Conservation (phyloP, 2,888 invertebrate genomes). For the Epinotia nisella region DNA sequence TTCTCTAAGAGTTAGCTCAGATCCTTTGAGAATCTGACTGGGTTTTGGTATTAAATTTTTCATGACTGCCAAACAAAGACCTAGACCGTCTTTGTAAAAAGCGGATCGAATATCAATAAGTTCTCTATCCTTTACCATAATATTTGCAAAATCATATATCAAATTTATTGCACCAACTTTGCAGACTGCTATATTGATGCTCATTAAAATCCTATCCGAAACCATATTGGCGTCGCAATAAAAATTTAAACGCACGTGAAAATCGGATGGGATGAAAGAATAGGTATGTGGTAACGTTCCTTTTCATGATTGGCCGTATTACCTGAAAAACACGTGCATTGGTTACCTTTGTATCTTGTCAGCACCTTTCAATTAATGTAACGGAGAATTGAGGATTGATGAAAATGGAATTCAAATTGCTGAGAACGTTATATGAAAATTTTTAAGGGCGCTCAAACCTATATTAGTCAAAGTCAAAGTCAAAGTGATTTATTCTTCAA, state of each 20-base stretch:
- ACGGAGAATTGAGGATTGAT: constrained; percentile 59
- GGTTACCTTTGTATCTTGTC: constrained; percentile 71
- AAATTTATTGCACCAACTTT: neutral
- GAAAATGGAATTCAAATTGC: constrained; percentile 55
- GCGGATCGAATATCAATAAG: neutral
- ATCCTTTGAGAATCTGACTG: constrained; percentile 70
- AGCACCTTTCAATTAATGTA: constrained; percentile 70
- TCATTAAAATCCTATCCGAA: constrained; percentile 34
- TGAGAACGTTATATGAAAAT: constrained; percentile 46
- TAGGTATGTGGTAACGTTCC: constrained; percentile 53
- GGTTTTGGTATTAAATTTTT: constrained; percentile 75
- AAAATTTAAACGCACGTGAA: constrained; percentile 37
- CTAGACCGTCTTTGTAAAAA: constrained; percentile 2
- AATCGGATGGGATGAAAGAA: constrained; percentile 49
- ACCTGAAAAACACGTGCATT: constrained; percentile 73
- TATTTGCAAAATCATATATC: constrained; percentile 17
- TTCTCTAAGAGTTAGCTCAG: constrained; percentile 75
- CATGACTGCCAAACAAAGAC: constrained; percentile 66
- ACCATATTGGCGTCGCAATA: constrained; percentile 34
- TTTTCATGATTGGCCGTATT: constrained; percentile 72
- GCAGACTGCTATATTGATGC: constrained; percentile 15
- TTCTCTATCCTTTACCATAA: neutral
- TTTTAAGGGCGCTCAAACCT: constrained; percentile 17
- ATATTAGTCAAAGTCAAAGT: too few relatives aligned
- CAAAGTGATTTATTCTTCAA: too few relatives aligned